Percentiles rank a stretch among this genome's conserved stretches.
These are phyloP conservation scores for Glossophaga mutica DNA, from an alignment of 2,797 vertebrate genomes.

Conservation along the genomic window DNA sequence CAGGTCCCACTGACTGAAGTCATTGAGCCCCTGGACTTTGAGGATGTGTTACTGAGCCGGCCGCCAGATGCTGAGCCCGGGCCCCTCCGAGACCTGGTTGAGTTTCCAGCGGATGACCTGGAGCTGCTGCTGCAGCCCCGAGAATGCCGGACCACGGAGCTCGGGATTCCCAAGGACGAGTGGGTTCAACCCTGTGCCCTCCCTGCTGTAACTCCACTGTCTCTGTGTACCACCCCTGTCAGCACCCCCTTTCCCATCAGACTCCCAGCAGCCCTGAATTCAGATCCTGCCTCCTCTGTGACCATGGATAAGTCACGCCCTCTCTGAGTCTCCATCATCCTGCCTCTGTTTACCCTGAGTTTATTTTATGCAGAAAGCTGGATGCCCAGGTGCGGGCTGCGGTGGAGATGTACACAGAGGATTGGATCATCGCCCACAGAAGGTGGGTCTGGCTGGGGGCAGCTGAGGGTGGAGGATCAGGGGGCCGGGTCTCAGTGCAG, in stretches of 20 bases:
- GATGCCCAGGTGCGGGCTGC: slow-evolving; percentile 91
- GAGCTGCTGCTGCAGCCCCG: slow-evolving; percentile 89
- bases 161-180: slow-evolving; percentile 88
- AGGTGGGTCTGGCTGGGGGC: slow-evolving; percentile 83
- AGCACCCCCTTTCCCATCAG: neutral
- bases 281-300: neutral
- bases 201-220: neutral
- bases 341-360: neutral
- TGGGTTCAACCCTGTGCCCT: slow-evolving; percentile 69
- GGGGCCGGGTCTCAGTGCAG: neutral
- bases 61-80: slow-evolving; percentile 87
- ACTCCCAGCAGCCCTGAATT: neutral
- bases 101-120: slow-evolving; percentile 91
- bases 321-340: neutral
- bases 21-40: slow-evolving; percentile 92
- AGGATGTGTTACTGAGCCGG: slow-evolving; percentile 90
- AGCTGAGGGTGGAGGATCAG: neutral
- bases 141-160: slow-evolving; percentile 90
- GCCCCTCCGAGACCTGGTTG: slow-evolving; percentile 88
- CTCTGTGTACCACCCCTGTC: rapidly evolving
- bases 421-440: slow-evolving; percentile 92
- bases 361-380: slow-evolving; percentile 82
- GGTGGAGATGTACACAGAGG: slow-evolving; percentile 90
- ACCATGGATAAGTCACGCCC: neutral
- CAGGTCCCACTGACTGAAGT: slow-evolving; percentile 92